Conservation (phyloP, 1,140 invertebrate species). For the honey bee (Apis mellifera) region Amel_HAv3.1 CM009946.2:6597001-6597500, state of each 20-base stretch:
- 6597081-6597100: no score
- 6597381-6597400: neutral
- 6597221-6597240: neutral
- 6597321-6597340: conserved; percentile 13
- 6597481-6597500: neutral
- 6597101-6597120: neutral
- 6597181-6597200: neutral
- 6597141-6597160: no score
- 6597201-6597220: no score
- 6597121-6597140: no score
- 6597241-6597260: neutral
- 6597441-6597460: neutral
- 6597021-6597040: conserved; percentile 32
- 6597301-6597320: neutral
- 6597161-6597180: neutral
- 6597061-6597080: no score
- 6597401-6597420: neutral
- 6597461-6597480: neutral
- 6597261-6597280: neutral
- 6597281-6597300: conserved; percentile 4
- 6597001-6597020: neutral
- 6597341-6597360: neutral
- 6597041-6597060: conserved; percentile 20
- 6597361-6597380: neutral
- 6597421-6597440: no score